Evolutionary conservation across 2,797 vertebrate genomes (phyloP).

Genomic region (Allobates femoralis): DNA sequence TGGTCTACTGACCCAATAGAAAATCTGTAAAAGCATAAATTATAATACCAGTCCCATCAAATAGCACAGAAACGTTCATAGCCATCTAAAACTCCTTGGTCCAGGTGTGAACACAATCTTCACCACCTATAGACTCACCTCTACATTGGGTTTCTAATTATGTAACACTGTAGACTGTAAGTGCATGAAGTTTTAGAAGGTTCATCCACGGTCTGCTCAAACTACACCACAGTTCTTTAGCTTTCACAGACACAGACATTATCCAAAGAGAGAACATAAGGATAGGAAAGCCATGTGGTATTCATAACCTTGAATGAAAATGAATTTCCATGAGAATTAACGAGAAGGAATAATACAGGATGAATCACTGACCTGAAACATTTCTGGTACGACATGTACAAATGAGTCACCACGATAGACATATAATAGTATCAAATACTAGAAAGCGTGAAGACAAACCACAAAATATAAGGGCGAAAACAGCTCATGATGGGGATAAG

Average conservation of each 20-base stretch:
- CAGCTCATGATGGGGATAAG: neutral
- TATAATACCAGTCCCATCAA: too few species aligned
- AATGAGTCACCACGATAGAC: slow-evolving; percentile 10
- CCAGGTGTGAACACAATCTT: too few species aligned
- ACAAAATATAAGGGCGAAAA: neutral
- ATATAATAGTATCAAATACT: neutral
- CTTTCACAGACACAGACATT: neutral
- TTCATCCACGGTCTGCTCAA: neutral
- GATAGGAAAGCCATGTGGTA: neutral
- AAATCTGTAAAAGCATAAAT: too few species aligned
- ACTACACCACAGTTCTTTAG: neutral
- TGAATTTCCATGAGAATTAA: neutral
- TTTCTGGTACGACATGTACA: neutral
- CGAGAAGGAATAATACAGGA: neutral
- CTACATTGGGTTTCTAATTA: too few species aligned
- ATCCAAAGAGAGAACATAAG: neutral
- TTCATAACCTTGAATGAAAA: neutral
- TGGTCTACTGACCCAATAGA: too few species aligned
- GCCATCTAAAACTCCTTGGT: too few species aligned
- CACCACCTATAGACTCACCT: too few species aligned
- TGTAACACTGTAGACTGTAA: too few species aligned
- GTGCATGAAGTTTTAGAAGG: too few species aligned
- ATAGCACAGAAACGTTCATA: too few species aligned
- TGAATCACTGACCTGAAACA: slow-evolving; percentile 20
- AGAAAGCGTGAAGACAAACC: neutral